Percentiles rank a stretch among this genome's conserved stretches.
Evolutionary conservation across 2,888 invertebrate species (phyloP).

Genomic region (Tricholauxania praeusta): DNA sequence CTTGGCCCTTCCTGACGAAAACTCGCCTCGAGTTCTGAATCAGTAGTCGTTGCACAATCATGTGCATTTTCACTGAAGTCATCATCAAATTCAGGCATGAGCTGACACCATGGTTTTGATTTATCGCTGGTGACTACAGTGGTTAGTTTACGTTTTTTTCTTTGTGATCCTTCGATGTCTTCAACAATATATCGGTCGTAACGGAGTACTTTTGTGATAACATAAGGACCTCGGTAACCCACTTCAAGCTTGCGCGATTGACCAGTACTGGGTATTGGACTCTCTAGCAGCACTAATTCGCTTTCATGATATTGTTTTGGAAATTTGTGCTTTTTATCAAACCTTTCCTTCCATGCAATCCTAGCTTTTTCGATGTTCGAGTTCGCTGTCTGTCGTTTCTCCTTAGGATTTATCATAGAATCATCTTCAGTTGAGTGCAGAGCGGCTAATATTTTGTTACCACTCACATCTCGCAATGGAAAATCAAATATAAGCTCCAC

Average conservation of each 20-base stretch:
- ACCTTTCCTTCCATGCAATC: constrained; percentile 34
- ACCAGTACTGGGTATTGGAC: constrained; percentile 36
- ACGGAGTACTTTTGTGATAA: constrained; percentile 36
- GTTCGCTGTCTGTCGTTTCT: constrained; percentile 30
- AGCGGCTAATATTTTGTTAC: constrained; percentile 36
- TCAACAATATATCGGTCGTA: constrained; percentile 17
- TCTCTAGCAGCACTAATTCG: constrained; percentile 37
- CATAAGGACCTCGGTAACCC: constrained; percentile 34
- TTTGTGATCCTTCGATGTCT: constrained; percentile 35
- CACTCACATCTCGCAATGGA: constrained; percentile 36
- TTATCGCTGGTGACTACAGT: constrained; percentile 38
- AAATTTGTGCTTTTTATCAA: constrained; percentile 31
- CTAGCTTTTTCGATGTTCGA: constrained; percentile 31
- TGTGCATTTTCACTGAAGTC: constrained; percentile 15
- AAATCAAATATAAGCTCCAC: constrained; percentile 47
- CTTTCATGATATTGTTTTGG: constrained; percentile 36
- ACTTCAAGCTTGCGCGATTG: constrained; percentile 26
- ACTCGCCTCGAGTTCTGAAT: constrained; percentile 38
- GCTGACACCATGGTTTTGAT: constrained; percentile 39
- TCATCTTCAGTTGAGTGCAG: constrained; percentile 13
- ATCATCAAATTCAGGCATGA: constrained; percentile 38
- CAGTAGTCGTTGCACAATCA: neutral
- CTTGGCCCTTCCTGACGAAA: constrained; percentile 38
- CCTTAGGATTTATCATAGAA: neutral
- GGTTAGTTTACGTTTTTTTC: constrained; percentile 11